A percentile compares a stretch with the other conserved stretches of the same genome.
These are phyloP conservation scores for Anisognathus igniventris DNA, from an alignment of 2,797 vertebrate species.

Conservation along the genomic window DNA sequence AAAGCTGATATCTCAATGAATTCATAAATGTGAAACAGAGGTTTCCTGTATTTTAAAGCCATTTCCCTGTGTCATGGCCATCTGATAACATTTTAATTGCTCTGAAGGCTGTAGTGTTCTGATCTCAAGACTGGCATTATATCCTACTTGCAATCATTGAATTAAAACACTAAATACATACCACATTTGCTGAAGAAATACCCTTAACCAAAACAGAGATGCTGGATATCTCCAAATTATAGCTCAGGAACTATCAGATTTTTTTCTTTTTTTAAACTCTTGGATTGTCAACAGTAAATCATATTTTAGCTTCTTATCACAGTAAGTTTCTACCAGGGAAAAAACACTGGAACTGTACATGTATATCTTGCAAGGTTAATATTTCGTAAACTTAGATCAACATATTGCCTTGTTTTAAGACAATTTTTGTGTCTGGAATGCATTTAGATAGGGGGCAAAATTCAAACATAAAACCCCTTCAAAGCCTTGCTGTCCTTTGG, in stretches of 20 bases:
- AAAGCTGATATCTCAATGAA: neutral
- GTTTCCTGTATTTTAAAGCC: neutral
- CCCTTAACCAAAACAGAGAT: neutral
- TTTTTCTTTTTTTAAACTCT: neutral
- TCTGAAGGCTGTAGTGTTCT: neutral
- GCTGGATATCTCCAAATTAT: neutral
- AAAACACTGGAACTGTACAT: neutral
- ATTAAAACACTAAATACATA: neutral
- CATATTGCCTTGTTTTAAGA: neutral
- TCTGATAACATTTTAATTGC: slow-evolving; percentile 23
- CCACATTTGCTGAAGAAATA: neutral
- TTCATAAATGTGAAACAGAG: neutral
- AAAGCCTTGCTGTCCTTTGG: neutral
- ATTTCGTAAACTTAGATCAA: neutral
- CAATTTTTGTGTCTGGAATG: neutral
- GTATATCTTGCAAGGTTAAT: neutral
- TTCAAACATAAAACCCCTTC: neutral
- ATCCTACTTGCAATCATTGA: neutral
- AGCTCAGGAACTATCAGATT: neutral
- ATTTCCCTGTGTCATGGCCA: neutral
- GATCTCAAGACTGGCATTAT: neutral
- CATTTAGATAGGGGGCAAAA: neutral
- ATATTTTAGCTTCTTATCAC: neutral
- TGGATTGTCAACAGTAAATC: neutral
- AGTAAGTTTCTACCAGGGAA: neutral